Base-by-base conservation (phyloP, 1,140 invertebrate species). In the Centruroides vittatus region DNA sequence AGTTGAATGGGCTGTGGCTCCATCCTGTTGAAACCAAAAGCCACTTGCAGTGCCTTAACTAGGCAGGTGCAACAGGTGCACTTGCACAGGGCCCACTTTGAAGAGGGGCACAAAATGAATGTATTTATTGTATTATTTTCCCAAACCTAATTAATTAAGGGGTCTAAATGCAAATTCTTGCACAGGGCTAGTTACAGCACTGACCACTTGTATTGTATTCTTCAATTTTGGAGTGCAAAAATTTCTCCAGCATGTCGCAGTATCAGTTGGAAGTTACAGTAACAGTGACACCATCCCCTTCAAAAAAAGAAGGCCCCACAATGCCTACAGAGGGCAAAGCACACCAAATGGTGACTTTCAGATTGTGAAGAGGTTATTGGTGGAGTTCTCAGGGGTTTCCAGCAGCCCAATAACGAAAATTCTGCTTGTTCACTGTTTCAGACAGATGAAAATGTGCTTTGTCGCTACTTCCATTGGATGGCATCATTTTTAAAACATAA, bases 401-500 rank as follows among this genome's bases (percentile, higher is more conserved):
- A 13, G 12, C 47, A 58, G 3, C n/a, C 35, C 57, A 58, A 48
- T 35, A 58, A 12, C 5, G n/a, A 12, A 58, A 47, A 58, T 62
- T 72, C 12, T 68, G 68, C 34, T 71, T 73, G 59, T 72, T 73
- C 13, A 55, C 65, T 10, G 62, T 73, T 8, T 64, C 13, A 47
- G 51, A 50, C 6, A 51, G 12, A 34, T 51, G 50, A 8, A 41
- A 41, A 41, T 41, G 41, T 8, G 5, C 41, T 41, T 8, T 41
- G 41, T 8, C n/a, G n/a, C n/a, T n/a, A n/a, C n/a, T n/a, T n/a
- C n/a, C n/a, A n/a, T n/a, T n/a, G n/a, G 41, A 6, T 1, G 41
- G 23, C 23, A 23, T 23, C 23, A 23, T 23, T 23, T 23, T 23
- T 23, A 23, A 23, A 23, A 23, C 23, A 0, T 23, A 23, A 23